A percentile compares a stretch with the other conserved stretches of the same genome.
phyloP scores from a whole-genome alignment of 2,888 invertebrate genomes.

The Polyommatus iphigenia region DNA sequence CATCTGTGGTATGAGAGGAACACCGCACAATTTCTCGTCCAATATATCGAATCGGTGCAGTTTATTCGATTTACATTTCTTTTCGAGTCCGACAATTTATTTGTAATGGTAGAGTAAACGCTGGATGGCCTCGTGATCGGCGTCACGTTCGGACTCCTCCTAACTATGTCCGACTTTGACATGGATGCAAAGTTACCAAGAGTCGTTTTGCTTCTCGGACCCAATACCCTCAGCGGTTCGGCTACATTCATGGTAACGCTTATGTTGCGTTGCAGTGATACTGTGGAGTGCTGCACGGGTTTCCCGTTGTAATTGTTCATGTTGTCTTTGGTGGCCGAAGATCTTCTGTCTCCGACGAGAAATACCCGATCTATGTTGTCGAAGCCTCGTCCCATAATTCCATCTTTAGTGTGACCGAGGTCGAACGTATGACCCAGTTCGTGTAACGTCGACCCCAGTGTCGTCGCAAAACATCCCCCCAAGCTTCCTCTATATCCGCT shows the following conservation, averaged over 20 bases:
- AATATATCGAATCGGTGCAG: constrained; percentile 79
- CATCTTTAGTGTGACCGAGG: constrained; percentile 93
- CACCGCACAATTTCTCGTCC: constrained; percentile 83
- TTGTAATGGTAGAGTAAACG: constrained; percentile 73
- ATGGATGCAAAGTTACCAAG: constrained; percentile 75
- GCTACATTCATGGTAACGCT: constrained; percentile 83
- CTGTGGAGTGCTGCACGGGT: constrained; percentile 82
- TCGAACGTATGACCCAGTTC: constrained; percentile 97
- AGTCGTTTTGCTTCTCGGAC: constrained; percentile 76
- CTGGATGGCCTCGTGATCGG: constrained; percentile 77
- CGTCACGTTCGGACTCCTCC: constrained; percentile 75
- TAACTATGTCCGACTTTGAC: constrained; percentile 69
- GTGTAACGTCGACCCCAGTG: constrained; percentile 94
- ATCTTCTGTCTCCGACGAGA: constrained; percentile 79
- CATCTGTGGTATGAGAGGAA: constrained; percentile 84
- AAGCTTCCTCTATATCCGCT: constrained; percentile 93
- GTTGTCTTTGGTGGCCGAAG: constrained; percentile 68
- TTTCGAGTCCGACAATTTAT: constrained; percentile 69
- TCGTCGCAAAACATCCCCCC: constrained; percentile 94
- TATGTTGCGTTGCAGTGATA: constrained; percentile 80
- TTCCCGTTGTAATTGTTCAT: constrained; percentile 81
- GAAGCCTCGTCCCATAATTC: constrained; percentile 96
- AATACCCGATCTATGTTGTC: constrained; percentile 91
- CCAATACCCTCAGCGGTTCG: constrained; percentile 72
- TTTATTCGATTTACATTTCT: constrained; percentile 65